phyloP scores from a whole-genome alignment of 2,888 invertebrate species.

The Blomia tropicalis region DNA sequence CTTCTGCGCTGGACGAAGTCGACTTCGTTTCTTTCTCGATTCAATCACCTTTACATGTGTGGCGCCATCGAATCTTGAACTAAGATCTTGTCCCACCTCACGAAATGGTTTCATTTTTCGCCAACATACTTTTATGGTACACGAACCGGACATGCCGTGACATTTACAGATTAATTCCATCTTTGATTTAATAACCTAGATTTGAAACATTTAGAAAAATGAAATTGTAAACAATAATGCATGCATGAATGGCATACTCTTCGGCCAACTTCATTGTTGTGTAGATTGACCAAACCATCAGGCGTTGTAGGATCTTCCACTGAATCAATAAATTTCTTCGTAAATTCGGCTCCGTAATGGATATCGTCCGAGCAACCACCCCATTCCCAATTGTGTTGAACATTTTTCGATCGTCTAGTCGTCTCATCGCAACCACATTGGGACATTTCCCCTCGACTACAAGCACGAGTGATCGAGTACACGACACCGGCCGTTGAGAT shows the following conservation, averaged over 20 bases:
- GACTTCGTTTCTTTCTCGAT: constrained; percentile 43
- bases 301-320: constrained; percentile 56
- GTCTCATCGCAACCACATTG: constrained; percentile 74
- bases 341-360: constrained; percentile 38
- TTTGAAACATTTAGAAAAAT: constrained; percentile 14
- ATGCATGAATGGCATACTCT: constrained; percentile 44
- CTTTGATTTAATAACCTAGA: constrained; percentile 43
- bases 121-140: constrained; percentile 79
- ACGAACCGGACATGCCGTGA: constrained; percentile 82
- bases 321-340: constrained; percentile 68
- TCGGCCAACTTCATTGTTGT: constrained; percentile 80
- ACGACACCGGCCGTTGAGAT: constrained; percentile 75
- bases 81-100: constrained; percentile 56
- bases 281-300: constrained; percentile 67
- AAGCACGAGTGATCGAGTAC: constrained; percentile 68
- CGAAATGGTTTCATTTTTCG: constrained; percentile 59
- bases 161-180: constrained; percentile 82
- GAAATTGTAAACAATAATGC: neutral
- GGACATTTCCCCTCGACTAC: constrained; percentile 64
- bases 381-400: constrained; percentile 58
- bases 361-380: constrained; percentile 71
- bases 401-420: constrained; percentile 51
- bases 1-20: constrained; percentile 51
- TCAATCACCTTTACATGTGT: constrained; percentile 51
- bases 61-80: constrained; percentile 68